Evolutionary conservation across 2,888 invertebrate genomes (phyloP).

Genomic region (Eupeodes luniger): DNA sequence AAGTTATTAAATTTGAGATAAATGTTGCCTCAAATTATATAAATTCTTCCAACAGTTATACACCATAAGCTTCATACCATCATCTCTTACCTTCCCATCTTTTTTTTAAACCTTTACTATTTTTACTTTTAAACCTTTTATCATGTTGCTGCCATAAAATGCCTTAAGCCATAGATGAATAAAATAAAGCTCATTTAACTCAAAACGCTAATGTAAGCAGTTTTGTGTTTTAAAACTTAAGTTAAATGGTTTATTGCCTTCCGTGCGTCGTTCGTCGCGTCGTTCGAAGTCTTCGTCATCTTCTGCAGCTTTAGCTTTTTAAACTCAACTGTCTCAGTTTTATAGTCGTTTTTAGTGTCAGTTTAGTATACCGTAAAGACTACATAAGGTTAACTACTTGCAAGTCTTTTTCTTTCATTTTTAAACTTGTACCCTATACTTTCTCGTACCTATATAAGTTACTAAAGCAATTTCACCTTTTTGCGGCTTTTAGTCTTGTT

Average conservation of each 20-base stretch:
- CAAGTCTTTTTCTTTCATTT: conserved; percentile 3
- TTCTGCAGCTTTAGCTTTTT: not conserved
- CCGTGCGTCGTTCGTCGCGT: not conserved
- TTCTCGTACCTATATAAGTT: conserved; percentile 1
- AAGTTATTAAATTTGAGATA: too few relatives aligned
- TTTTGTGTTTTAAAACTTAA: conserved; percentile 33
- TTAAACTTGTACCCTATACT: not conserved
- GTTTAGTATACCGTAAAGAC: conserved; percentile 28
- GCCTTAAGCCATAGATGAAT: not conserved
- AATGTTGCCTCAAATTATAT: too few relatives aligned
- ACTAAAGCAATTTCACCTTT: conserved; percentile 55
- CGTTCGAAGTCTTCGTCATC: not conserved
- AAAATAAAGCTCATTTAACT: conserved; percentile 29
- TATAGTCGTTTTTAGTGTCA: conserved; percentile 23
- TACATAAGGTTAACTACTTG: conserved; percentile 35
- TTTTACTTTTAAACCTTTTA: not conserved
- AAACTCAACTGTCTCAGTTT: conserved; percentile 21
- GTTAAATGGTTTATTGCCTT: conserved; percentile 50
- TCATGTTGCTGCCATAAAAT: not conserved
- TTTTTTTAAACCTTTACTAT: too few relatives aligned
- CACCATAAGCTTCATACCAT: too few relatives aligned
- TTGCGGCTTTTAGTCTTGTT: conserved; percentile 54
- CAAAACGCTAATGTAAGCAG: conserved; percentile 37
- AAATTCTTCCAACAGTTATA: too few relatives aligned
- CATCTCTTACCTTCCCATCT: too few relatives aligned